Conservation (phyloP, 2,888 invertebrate genomes). For the Synergus umbraculus region DNA sequence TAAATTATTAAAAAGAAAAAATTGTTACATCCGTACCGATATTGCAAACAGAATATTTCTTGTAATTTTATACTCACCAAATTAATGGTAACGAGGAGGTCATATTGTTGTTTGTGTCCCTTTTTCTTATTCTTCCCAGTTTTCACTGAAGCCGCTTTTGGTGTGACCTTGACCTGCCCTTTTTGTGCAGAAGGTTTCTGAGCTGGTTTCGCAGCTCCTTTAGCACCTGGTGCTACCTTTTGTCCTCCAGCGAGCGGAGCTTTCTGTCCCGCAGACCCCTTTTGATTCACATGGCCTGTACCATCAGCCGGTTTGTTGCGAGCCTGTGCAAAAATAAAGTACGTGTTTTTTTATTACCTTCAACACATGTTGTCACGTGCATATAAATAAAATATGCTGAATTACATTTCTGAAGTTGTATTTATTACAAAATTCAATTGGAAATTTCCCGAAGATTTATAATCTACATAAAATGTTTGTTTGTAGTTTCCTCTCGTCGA, state of each 20-base stretch:
- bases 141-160: conserved; percentile 80
- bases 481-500: background rate
- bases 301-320: conserved; percentile 91
- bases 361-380: background rate
- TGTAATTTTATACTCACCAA: conserved; percentile 82
- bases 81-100: conserved; percentile 89
- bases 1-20: background rate
- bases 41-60: background rate
- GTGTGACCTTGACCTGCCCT: conserved; percentile 82
- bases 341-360: background rate
- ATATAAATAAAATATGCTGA: conserved; percentile 1
- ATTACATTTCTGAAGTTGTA: background rate
- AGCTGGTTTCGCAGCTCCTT: conserved; percentile 81
- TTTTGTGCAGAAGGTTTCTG: conserved; percentile 87
- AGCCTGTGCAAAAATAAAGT: conserved; percentile 80
- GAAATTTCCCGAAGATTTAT: background rate
- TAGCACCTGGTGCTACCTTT: conserved; percentile 80
- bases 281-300: conserved; percentile 85
- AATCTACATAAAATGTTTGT: no score
- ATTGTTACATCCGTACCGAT: background rate
- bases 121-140: conserved; percentile 86
- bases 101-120: conserved; percentile 88
- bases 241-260: conserved; percentile 80
- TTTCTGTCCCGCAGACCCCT: conserved; percentile 84
- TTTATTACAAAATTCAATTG: background rate